Evolutionary conservation across 2,888 invertebrate genomes (phyloP), one percentile per base, ranked within the genome.

Genomic region (Acleris literana): DNA sequence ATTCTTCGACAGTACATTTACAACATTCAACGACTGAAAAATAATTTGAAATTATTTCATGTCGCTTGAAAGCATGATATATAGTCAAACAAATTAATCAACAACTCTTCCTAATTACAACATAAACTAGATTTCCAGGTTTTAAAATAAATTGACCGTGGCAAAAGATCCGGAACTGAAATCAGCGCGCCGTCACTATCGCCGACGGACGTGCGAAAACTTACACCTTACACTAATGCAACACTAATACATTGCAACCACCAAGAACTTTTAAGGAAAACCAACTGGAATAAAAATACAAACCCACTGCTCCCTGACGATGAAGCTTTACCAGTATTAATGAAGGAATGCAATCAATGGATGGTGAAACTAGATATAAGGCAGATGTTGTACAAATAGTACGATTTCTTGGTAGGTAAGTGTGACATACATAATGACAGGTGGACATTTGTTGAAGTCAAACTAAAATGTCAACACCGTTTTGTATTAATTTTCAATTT

Each of bases 181-280:
- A 77, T 80, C 80, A 76, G 75, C 79, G 70, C 76, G 64, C 73
- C 70, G 75, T 78, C 76, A 71, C 68, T 5, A 53, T 39, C 22
- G 68, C 52, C 74, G 78, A 57, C 57, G 20, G 57, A 79, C 79
- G 74, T 67, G 79, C 77, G 81, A 82, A 81, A 80, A 79, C 76
- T 72, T 80, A 79, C 75, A 79, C 80, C 76, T 72, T 79, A 77
- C 74, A 78, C 80, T 81, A 80, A 81, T 81, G 80, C 74, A 76
- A 72, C 58, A 63, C 56, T 62, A 66, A 62, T 53, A 66, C 56
- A 55, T 62, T 29, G 66, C 61, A 57, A 22, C 49, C 16, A 61
- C 66, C 52, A 62, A 3, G 16, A 53, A 33, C 39, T 3, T 16
- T 3, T 22, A 1, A 5, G 7, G 18, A 53, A 17, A 39, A 39